These are phyloP conservation scores for Nymphalis io DNA, from an alignment of 1,140 invertebrate genomes.

Conservation along the genomic window DNA sequence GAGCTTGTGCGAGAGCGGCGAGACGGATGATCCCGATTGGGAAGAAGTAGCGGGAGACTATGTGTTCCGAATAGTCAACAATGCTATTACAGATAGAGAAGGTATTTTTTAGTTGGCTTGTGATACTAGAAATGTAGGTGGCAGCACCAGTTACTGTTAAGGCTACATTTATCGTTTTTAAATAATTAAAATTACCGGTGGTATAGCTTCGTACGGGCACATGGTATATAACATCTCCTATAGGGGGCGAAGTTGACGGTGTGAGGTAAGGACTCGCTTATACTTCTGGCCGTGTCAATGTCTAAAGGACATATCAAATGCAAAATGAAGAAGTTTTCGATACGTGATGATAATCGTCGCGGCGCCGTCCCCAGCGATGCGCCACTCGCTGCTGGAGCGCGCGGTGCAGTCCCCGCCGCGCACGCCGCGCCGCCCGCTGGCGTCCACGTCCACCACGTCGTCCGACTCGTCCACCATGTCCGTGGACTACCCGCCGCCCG, in stretches of 20 bases:
- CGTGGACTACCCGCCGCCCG: constrained; percentile 67
- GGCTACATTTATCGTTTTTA: no score
- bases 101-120: constrained; percentile 41
- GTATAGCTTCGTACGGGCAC: no score
- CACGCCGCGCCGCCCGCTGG: constrained; percentile 70
- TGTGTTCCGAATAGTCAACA: constrained; percentile 93
- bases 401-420: constrained; percentile 70
- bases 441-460: constrained; percentile 77
- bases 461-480: constrained; percentile 79
- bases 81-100: constrained; percentile 87
- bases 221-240: no score
- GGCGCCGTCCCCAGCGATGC: constrained; percentile 56
- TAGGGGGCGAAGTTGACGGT: no score
- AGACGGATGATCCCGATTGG: constrained; percentile 67
- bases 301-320: no score
- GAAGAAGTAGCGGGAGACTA: constrained; percentile 86
- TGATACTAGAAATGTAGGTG: not conserved
- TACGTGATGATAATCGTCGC: no score
- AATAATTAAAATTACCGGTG: no score
- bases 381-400: constrained; percentile 73
- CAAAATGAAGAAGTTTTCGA: no score
- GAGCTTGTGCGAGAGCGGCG: constrained; percentile 82
- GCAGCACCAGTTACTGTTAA: no score
- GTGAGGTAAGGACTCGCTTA: no score
- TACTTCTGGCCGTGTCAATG: no score